Evolutionary conservation across 2,888 invertebrate genomes (phyloP), one percentile per base, ranked within the genome.

Genomic region (Drosophila aldrichi): DNA sequence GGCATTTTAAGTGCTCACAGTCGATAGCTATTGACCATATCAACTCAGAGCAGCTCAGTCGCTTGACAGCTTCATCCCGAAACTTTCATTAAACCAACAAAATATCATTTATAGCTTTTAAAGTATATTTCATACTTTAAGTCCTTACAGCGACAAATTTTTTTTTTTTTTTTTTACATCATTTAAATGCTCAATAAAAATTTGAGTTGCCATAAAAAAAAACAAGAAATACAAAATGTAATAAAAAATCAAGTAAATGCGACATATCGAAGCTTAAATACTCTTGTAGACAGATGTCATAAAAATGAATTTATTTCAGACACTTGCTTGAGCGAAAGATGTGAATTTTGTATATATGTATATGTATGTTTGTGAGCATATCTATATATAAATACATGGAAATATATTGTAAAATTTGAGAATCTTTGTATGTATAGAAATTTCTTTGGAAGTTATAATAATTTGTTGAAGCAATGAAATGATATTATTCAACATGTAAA

Each of bases 91-190:
- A 34, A 36, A 20, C 38, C 38, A 34, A 46, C 20, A 25, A 4
- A 14, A 4, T 3, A 8, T 25, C 32, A 3, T 18, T 46, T 32
- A 14, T 14, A 34, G 22, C 9, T 4, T 40, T 46, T 34, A 10
- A 56, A 48, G 29, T 12, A 20, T 41, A 14, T 43, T 32, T 29
- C 41, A 55, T n/a, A 29, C 25, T 55, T 55, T 29, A 40, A 40
- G 14, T 56, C 16, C 32, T 12, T 34, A 22, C 43, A 10, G 38
- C 10, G 9, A 10, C 51, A 22, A 8, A 43, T 32, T 46, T 36
- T 38, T 22, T 20, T 36, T 22, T 36, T 32, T 46, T 36, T 38
- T 22, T 20, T 36, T 22, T 36, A 25, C 36, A 54, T 54, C 22
- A 56, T 56, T 57, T 34, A 44, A 22, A 22, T 38, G 38, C 20